Conservation (phyloP, 1,140 invertebrate genomes). For the Teleopsis dalmanni region DNA sequence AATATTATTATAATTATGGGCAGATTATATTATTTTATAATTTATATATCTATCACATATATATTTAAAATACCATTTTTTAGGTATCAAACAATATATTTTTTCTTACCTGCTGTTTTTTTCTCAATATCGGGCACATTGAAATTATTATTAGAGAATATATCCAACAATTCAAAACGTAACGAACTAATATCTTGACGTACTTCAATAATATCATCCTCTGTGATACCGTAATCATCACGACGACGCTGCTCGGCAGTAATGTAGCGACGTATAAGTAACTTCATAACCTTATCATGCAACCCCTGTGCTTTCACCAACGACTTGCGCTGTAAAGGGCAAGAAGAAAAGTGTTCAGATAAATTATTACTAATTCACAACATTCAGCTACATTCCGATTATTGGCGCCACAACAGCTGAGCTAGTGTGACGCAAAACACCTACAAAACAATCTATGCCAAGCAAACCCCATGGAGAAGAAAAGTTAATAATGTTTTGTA, state of each 20-base stretch:
- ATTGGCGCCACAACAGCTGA: not conserved
- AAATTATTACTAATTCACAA: not conserved
- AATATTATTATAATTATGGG: no score
- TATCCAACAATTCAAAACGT: constrained; percentile 80
- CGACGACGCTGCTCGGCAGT: constrained; percentile 73
- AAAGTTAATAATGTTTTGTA: constrained; percentile 1
- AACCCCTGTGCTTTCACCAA: constrained; percentile 58
- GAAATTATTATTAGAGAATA: constrained; percentile 76
- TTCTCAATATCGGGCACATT: constrained; percentile 61
- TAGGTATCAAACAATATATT: not conserved
- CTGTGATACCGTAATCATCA: constrained; percentile 80
- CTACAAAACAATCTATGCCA: not conserved
- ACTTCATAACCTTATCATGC: constrained; percentile 69
- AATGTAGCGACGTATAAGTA: constrained; percentile 72
- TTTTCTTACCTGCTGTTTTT: constrained; percentile 48
- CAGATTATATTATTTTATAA: not conserved
- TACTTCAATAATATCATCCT: constrained; percentile 95
- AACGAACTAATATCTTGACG: constrained; percentile 86
- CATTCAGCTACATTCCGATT: not conserved
- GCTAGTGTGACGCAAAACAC: not conserved
- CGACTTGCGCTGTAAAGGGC: constrained; percentile 55
- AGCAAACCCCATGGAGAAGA: not conserved
- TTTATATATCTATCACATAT: not conserved
- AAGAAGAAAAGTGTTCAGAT: not conserved
- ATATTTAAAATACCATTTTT: not conserved